These are phyloP conservation scores for Hemaris fuciformis DNA, from an alignment of 2,888 invertebrate genomes.

Conservation along the genomic window DNA sequence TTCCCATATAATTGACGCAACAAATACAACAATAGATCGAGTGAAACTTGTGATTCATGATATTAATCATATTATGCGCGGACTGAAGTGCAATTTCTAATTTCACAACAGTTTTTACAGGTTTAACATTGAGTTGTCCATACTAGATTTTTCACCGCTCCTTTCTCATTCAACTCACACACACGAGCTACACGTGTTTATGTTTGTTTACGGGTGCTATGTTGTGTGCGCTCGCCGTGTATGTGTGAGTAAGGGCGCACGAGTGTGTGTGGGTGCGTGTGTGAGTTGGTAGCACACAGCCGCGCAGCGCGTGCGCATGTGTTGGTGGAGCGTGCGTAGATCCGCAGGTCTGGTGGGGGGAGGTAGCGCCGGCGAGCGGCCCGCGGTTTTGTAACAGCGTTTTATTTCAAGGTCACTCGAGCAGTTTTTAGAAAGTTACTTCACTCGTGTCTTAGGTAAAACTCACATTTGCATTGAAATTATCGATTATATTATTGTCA, in stretches of 20 bases:
- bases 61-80: constrained; percentile 33
- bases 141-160: constrained; percentile 69
- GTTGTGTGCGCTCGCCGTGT: constrained; percentile 39
- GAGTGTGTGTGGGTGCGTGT: constrained; percentile 34
- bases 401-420: constrained; percentile 81
- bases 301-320: constrained; percentile 33
- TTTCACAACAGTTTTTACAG: constrained; percentile 18
- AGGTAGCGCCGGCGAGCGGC: constrained; percentile 69
- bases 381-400: constrained; percentile 79
- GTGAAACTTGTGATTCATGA: constrained; percentile 37
- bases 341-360: constrained; percentile 56
- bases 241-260: constrained; percentile 44
- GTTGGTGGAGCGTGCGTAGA: constrained; percentile 58
- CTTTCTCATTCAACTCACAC: constrained; percentile 58
- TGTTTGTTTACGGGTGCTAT: constrained; percentile 31
- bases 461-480: constrained; percentile 42
- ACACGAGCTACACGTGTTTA: constrained; percentile 20
- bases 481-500: constrained; percentile 22
- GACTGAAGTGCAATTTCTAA: background rate
- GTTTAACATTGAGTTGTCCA: constrained; percentile 26
- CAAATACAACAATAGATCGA: constrained; percentile 32
- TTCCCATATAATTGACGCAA: constrained; percentile 33
- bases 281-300: constrained; percentile 38
- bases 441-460: constrained; percentile 66
- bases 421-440: constrained; percentile 82